Evolutionary conservation across 2,797 vertebrate genomes (phyloP).

Genomic region (Neosalanx taihuensis): DNA sequence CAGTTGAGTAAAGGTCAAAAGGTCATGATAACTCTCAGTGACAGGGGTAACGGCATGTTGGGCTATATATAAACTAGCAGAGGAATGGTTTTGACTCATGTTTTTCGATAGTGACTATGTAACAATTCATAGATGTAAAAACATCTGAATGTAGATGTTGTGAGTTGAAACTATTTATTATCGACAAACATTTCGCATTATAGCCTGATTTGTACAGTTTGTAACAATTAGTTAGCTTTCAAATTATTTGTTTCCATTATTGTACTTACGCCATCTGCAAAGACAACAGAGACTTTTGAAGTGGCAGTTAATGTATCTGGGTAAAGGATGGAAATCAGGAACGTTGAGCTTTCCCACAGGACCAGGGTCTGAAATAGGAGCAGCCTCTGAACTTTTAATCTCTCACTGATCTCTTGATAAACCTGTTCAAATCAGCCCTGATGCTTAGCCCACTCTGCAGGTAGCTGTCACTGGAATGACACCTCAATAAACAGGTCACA

Average conservation of each 20-base stretch:
- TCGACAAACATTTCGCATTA: slow-evolving; percentile 38
- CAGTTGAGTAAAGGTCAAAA: slow-evolving; percentile 51
- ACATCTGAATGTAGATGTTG: neutral
- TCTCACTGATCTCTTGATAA: slow-evolving; percentile 60
- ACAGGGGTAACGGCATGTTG: slow-evolving; percentile 54
- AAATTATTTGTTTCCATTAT: slow-evolving; percentile 44
- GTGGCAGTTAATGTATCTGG: neutral
- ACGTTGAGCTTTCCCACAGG: slow-evolving; percentile 58
- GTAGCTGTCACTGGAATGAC: slow-evolving; percentile 43
- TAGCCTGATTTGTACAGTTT: slow-evolving; percentile 44
- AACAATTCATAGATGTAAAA: neutral
- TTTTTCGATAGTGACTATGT: neutral
- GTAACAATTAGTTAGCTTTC: slow-evolving; percentile 46
- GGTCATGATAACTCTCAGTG: slow-evolving; percentile 57
- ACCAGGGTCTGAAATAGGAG: slow-evolving; percentile 61
- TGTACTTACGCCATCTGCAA: slow-evolving; percentile 24
- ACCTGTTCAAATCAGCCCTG: slow-evolving; percentile 48
- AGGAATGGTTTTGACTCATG: slow-evolving; percentile 58
- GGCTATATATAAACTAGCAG: slow-evolving; percentile 63
- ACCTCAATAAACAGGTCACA: slow-evolving; percentile 1
- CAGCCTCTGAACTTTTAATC: slow-evolving; percentile 56
- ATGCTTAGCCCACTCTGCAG: slow-evolving; percentile 29
- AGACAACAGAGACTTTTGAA: neutral
- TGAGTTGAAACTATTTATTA: slow-evolving; percentile 23
- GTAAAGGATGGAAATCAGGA: slow-evolving; percentile 51